Percentiles rank a stretch among this genome's conserved stretches.
phyloP scores from a whole-genome alignment of 2,113 vertebrate species.

The Pangasianodon hypophthalmus region DNA sequence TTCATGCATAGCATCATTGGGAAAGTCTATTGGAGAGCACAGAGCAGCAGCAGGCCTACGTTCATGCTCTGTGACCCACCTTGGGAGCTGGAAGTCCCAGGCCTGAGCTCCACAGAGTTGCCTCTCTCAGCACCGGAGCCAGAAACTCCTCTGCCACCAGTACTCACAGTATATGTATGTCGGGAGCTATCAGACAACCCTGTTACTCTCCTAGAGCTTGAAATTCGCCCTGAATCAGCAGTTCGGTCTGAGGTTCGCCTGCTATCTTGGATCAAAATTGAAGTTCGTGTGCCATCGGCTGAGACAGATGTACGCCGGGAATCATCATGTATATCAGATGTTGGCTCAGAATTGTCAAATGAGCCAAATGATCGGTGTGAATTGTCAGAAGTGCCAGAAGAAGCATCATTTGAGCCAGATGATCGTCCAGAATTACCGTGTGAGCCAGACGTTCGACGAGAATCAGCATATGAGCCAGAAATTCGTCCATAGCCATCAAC shows the following conservation, averaged over 20 bases:
- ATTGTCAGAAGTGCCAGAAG: conserved; percentile 27
- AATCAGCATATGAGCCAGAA: conserved; percentile 30
- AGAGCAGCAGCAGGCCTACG: conserved; percentile 5
- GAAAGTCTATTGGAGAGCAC: conserved; percentile 35
- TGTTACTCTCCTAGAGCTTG: conserved; percentile 21
- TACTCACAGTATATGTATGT: not conserved
- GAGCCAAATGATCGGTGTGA: conserved; percentile 18
- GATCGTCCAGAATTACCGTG: conserved; percentile 4
- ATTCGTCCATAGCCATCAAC: conserved; percentile 5
- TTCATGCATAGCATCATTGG: conserved; percentile 46
- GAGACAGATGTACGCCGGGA: conserved; percentile 15
- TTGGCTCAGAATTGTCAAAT: conserved; percentile 15
- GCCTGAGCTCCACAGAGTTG: conserved; percentile 53
- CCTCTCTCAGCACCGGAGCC: conserved; percentile 54
- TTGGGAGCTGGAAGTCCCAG: conserved; percentile 49
- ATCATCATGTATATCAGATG: not conserved
- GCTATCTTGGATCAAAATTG: conserved; percentile 10
- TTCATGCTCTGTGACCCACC: conserved; percentile 59
- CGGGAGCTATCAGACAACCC: conserved; percentile 25
- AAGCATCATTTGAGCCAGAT: conserved; percentile 24
- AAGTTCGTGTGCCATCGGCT: not conserved
- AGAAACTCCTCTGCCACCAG: not conserved
- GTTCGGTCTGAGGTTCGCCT: conserved; percentile 20
- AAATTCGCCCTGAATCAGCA: conserved; percentile 19
- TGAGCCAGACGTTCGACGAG: conserved; percentile 9